Base-by-base conservation (phyloP, 2,797 vertebrate species). In the Saxicola maurus region DNA sequence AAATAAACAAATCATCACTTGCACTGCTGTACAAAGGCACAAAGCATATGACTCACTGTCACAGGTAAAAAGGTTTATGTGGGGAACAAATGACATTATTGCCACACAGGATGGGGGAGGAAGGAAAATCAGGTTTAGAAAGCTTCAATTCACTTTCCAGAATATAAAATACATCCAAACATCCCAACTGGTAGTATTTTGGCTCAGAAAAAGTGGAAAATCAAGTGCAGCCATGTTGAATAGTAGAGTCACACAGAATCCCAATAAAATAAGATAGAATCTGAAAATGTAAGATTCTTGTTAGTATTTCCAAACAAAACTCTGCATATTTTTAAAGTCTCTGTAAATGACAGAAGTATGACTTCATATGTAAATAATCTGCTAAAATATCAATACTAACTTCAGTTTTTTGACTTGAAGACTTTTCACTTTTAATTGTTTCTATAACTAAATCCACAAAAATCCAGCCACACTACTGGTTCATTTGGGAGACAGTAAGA, bases 381-480 rank as follows among this genome's bases (percentile, higher is more conserved):
- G 27, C 33, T 81, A 68, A 75, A 75, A 53, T 21, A 88, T 17
- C 43, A 84, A 38, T 18, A 51, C 1, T 31, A 75, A 37, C 24
- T 74, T 62, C 49, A 59, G 30, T 19, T 30, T 64, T 80, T 67
- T 65, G 57, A 48, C 9, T 66, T 61, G 23, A 75, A 61, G 25
- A 51, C 11, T 61, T 72, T 48, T 59, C 25, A 31, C 4, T 73
- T 46, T 20, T 12, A 74, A 64, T 42, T 18, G 3, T 51, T 78
- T 61, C 51, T 7, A 11, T 38, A 7, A 43, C 17, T 75, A 71
- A 78, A 81, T 7, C 13, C 38, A 68, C 23, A 78, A 75, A 65
- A 49, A 28, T 49, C 0, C 0, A 67, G 13, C 16, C 46, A 82
- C 0, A 1, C 9, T 51, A 65, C 28, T 51, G 12, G 37, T 59